Conservation (phyloP, 2,888 invertebrate genomes). For the Hermaeophaga mercurialis region DNA sequence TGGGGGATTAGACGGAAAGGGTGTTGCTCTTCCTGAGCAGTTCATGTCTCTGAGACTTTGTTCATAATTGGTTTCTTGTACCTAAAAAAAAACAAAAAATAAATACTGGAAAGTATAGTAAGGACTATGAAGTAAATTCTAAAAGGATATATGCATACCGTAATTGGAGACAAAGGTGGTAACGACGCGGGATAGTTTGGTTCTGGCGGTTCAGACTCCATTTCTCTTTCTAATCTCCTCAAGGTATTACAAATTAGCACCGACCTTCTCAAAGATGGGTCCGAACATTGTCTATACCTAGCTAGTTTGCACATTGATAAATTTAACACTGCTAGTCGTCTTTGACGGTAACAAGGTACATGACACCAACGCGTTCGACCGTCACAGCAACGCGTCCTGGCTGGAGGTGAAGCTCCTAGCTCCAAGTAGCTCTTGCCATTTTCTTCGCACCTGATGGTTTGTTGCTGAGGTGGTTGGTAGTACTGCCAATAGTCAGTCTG, state of each 20-base stretch:
- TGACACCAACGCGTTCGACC: constrained; percentile 69
- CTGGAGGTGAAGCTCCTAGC: constrained; percentile 69
- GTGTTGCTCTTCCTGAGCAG: constrained; percentile 70
- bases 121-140: neutral
- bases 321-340: constrained; percentile 87
- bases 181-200: constrained; percentile 54
- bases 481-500: constrained; percentile 59
- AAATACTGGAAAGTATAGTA: neutral
- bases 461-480: constrained; percentile 65
- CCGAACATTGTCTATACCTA: constrained; percentile 84
- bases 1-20: constrained; percentile 64
- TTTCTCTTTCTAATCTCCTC: constrained; percentile 68
- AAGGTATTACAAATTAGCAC: constrained; percentile 93
- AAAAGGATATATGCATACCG: neutral
- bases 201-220: constrained; percentile 70
- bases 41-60: constrained; percentile 59
- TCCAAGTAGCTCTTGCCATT: constrained; percentile 90
- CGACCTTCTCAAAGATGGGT: constrained; percentile 86
- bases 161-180: constrained; percentile 54
- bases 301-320: constrained; percentile 91
- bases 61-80: constrained; percentile 48
- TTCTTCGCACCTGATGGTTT: constrained; percentile 85
- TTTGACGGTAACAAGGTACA: constrained; percentile 83
- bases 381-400: constrained; percentile 55
- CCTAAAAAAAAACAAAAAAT: neutral